Base-by-base conservation (phyloP, 2,797 vertebrate genomes). In the Danionella dracula region DNA sequence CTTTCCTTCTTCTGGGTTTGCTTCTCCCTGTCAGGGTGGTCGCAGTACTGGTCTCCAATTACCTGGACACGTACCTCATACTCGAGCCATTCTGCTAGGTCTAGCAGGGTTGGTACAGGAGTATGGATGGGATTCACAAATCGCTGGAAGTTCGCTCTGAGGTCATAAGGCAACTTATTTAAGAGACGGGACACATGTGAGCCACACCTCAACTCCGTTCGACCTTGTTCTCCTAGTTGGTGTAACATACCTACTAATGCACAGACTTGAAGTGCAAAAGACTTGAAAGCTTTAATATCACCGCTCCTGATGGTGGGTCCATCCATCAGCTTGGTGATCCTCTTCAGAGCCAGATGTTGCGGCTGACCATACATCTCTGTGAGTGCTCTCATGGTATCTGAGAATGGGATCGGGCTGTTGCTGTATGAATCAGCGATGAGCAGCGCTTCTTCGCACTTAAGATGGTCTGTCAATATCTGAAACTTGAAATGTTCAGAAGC, bases 361-460 rank as follows among this genome's bases (percentile, higher is more conserved):
- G 57, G 61, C 13, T 72, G 66, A 10, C 66, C 53, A n/a, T 63
- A 71, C 31, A 46, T 23, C 12, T 59, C 16, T 2, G 15, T 62
- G 1, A 65, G 66, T 1, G 49, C 42, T 20, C 11, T n/a, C 53
- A 68, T 76, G 0, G 60, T 76, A 19, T 67, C 56, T 4, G 11
- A 32, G 1, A 32, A 68, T 1, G 58, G 51, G 4, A 46, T 7
- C 3, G 11, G 4, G 44, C 45, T 32, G 8, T 67, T 35, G 8
- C 48, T 63, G 13, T 74, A 73, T 0, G 53, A 72, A 15, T 59
- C 42, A 4, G 72, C 57, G 0, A 72, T 21, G 1, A 76, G 63
- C 6, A 48, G 68, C 16, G 73, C 62, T 73, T 74, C 62, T 82
- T 61, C 34, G 29, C 53, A 79, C 77, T 34, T 12, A 44, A 73